Evolutionary conservation across 1,140 invertebrate species (phyloP), one percentile per base, ranked within the genome.

Genomic region (Leptinotarsa lineolata): DNA sequence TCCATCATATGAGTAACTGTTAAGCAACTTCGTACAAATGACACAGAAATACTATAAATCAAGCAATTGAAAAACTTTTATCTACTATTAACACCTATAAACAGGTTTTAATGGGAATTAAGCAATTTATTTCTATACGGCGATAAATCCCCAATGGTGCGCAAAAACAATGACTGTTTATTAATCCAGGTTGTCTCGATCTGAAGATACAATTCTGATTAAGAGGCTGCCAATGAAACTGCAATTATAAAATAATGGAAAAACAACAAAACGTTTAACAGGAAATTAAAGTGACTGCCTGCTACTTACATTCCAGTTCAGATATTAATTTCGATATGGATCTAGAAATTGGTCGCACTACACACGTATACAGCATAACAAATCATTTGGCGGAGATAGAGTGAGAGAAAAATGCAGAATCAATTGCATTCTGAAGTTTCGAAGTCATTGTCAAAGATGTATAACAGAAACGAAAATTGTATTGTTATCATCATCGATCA

Each of bases 211-310:
- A 39, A 39, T 22, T 30, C 63, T 65, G 63, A 65, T 65, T 65
- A 65, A 65, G 63, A 65, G 16, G 63, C 63, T 65, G 63, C 63
- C 39, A 65, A 65, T 65, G 39, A 65, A 65, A 65, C 22, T 65
- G 63, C 63, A 65, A 65, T 65, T 65, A 65, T 65, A 65, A 22
- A 65, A 65, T 65, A 65, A 65, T 65, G 63, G 63, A 65, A 65
- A 65, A 65, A 39, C 63, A 65, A 65, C 63, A 65, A 65, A 65
- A 65, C 63, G 1, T 65, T 54, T 65, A 65, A 65, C 63, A 65
- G 63, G 63, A 65, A 65, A 65, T 65, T 65, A 65, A 65, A 54
- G 48, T 54, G 48, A 54, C 48, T 54, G 48, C 63, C 39, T 39
- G 63, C 63, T 65, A 65, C 63, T 65, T 65, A 65, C 63, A 65